Evolutionary conservation across 1,140 invertebrate species (phyloP).

Genomic region (Phymastichus coffea): DNA sequence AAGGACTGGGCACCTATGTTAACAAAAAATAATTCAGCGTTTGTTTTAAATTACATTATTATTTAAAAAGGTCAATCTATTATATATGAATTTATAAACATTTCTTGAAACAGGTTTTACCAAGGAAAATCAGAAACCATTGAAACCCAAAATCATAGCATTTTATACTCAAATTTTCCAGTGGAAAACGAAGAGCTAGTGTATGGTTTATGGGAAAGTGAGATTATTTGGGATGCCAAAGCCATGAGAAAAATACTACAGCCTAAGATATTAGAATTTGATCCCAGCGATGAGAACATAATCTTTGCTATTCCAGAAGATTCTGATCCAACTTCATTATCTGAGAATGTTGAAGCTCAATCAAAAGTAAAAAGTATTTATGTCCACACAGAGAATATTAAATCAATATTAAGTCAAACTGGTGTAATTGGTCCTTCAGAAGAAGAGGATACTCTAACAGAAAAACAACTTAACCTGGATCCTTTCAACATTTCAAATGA

Average conservation of each 20-base stretch:
- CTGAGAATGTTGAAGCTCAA: constrained; percentile 66
- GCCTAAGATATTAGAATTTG: constrained; percentile 91
- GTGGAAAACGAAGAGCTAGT: constrained; percentile 96
- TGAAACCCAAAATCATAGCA: constrained; percentile 72
- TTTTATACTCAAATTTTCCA: constrained; percentile 96
- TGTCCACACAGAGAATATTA: constrained; percentile 94
- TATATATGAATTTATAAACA: neutral
- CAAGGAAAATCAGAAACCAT: constrained; percentile 42
- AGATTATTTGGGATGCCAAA: constrained; percentile 95
- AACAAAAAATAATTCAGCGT: constrained; percentile 3
- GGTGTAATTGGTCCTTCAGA: constrained; percentile 93
- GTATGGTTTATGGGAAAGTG: constrained; percentile 94
- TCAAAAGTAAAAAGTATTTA: constrained; percentile 90
- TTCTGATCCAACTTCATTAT: constrained; percentile 82
- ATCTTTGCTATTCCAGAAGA: constrained; percentile 92
- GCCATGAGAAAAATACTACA: constrained; percentile 86
- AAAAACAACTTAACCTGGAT: constrained; percentile 79
- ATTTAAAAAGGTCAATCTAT: neutral
- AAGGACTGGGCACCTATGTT: neutral
- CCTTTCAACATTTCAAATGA: constrained; percentile 99
- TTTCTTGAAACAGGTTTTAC: too few relatives aligned
- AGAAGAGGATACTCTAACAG: constrained; percentile 85
- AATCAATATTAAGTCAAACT: constrained; percentile 92
- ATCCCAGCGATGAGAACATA: constrained; percentile 98
- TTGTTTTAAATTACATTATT: neutral